A percentile compares a stretch with the other conserved stretches of the same genome.
These are phyloP conservation scores for Chrysolina haemoptera DNA, from an alignment of 2,888 invertebrate genomes.

Conservation along the genomic window DNA sequence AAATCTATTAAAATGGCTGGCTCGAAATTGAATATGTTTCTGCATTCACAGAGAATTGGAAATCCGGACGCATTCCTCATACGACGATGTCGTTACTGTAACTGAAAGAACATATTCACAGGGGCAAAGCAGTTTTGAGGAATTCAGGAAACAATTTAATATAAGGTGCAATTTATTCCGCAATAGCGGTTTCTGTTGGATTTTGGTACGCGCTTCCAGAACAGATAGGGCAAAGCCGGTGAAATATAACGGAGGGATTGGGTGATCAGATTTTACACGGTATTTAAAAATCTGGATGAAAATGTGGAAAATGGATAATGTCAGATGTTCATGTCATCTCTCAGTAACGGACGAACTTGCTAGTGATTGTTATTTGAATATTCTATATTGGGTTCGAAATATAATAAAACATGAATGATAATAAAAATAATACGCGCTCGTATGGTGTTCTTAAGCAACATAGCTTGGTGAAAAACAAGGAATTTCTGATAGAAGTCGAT, in stretches of 20 bases:
- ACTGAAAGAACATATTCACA: constrained; percentile 31
- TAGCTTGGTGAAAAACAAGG: too few relatives aligned
- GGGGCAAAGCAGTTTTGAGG: constrained; percentile 29
- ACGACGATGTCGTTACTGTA: constrained; percentile 4
- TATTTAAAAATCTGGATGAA: too few relatives aligned
- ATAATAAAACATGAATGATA: too few relatives aligned
- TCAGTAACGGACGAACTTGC: too few relatives aligned
- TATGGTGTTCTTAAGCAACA: too few relatives aligned
- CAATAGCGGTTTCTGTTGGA: neutral
- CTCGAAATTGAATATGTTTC: constrained; percentile 1
- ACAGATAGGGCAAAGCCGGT: neutral
- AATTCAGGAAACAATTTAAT: constrained; percentile 32
- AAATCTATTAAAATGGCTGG: neutral
- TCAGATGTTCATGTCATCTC: too few relatives aligned
- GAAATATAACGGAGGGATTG: neutral
- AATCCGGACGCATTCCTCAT: constrained; percentile 1
- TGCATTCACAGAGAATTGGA: neutral
- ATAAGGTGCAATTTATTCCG: constrained; percentile 23
- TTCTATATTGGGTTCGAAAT: too few relatives aligned
- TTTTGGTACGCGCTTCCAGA: neutral
- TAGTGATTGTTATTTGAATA: too few relatives aligned
- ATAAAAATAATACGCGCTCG: too few relatives aligned
- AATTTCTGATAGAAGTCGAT: too few relatives aligned
- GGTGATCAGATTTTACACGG: neutral
- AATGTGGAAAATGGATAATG: too few relatives aligned